Base-by-base conservation (phyloP, 2,113 vertebrate genomes). In the Tetrao urogallus region DNA sequence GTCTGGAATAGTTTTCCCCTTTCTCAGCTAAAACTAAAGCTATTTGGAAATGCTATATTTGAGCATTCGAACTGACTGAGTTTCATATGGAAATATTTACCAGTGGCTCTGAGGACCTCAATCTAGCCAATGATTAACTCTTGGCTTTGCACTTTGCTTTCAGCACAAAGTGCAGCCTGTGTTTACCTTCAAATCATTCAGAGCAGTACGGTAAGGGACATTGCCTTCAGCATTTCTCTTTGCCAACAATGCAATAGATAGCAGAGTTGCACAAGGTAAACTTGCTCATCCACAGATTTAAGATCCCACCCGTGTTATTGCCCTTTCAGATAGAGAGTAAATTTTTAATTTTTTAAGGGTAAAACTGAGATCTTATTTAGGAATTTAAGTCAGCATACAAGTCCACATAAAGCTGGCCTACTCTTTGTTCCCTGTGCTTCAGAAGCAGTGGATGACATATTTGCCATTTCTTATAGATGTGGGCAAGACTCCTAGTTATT, bases 11-110 rank as follows among this genome's bases (percentile, higher is more conserved):
- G 0, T 19, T 4, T 36, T 57, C 65, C 6, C 18, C 16, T 82
- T 89, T 60, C 56, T 72, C 45, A 70, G n/a, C 9, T 70, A 63
- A 87, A 73, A 72, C 2, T 4, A 69, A 69, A 58, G 20, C 15
- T 45, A 6, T 56, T 71, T 64, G 19, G 16, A 72, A 90, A 52
- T 52, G 38, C 4, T 21, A 11, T 22, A 43, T 70, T 88, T 3
- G 3, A 79, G 47, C 8, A 42, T 14, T 64, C 27, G 60, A 83
- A 13, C 8, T 2, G 3, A 9, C 0, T 0, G 2, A 6, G 1
- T n/a, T 16, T 77, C 38, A 30, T 4, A 9, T 17, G 25, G 16
- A 21, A 16, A 80, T 5, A 4, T 73, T 40, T 65, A 48, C 34
- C 13, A 48, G n/a, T 16, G 58, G 38, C 12, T 73, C 76, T 50